Base-by-base conservation (phyloP, 2,797 vertebrate species). In the Syndactyla subalaris region DNA sequence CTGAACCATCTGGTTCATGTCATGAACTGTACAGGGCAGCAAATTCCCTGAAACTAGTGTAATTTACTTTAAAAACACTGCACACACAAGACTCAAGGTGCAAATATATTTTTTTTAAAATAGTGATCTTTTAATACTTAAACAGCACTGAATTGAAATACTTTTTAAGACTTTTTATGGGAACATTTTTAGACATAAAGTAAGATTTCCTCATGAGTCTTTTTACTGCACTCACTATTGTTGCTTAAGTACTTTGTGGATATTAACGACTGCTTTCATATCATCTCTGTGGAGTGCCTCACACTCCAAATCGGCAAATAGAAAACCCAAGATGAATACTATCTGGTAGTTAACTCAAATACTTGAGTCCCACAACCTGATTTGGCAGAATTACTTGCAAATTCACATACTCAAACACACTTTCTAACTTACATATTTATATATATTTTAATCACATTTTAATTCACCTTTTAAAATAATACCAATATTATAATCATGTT, bases 391-490 rank as follows among this genome's bases (percentile, higher is more conserved):
- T 61, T 41, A 85, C 32, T 71, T 34, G 36, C 0, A 2, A 55
- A 36, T 62, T 85, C 52, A 65, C 22, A 27, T 16, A 49, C 9
- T 23, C 41, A 86, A 90, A 81, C 10, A 61, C 15, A 65, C 1
- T 0, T 30, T 29, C n/a, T 46, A 55, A 46, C 54, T 46, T 30
- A 61, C 0, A 0, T 38, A 67, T 13, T 78, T 81, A 32, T 72
- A 23, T 72, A 23, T 30, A 49, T 41, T 86, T 85, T 21, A 90
- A 72, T 61, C 6, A 41, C 18, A 34, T 39, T 70, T 67, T 89
- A 55, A 39, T 26, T 54, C 9, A 34, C 5, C 70, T 93, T 58
- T 83, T 46, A 14, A 88, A 85, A 78, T 1, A 78, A 19, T 62
- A 59, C 1, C 32, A 68, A 5, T 45, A 49, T 32, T 34, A 67